Conservation (phyloP, 2,113 vertebrate genomes). For the Neomonachus schauinslandi region DNA sequence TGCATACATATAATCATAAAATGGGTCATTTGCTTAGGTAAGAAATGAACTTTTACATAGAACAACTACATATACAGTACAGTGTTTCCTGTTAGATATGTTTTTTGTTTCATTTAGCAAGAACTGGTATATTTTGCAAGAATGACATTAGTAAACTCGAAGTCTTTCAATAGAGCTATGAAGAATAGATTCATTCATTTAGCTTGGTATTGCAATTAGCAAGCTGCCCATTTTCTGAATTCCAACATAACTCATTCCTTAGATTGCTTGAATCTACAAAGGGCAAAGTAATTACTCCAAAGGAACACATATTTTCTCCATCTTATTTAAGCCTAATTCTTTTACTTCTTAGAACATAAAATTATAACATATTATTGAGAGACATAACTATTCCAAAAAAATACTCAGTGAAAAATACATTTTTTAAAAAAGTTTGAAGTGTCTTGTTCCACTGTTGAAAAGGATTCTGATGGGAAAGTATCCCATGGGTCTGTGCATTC, state of each 20-base stretch:
- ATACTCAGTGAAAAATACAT: background rate
- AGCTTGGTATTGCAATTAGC: constrained; percentile 27
- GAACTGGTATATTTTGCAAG: background rate
- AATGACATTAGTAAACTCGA: constrained; percentile 27
- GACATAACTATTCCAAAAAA: background rate
- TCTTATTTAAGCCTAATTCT: constrained; percentile 37
- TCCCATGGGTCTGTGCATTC: background rate
- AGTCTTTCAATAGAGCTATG: background rate
- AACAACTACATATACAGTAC: background rate
- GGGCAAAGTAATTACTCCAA: constrained; percentile 42
- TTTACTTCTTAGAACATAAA: constrained; percentile 48
- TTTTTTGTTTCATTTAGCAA: constrained; percentile 19
- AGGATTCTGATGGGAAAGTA: background rate
- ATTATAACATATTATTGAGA: constrained; percentile 24
- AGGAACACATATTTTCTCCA: constrained; percentile 5
- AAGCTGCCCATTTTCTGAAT: constrained; percentile 52
- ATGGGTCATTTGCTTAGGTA: background rate
- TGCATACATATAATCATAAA: background rate
- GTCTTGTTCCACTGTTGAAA: constrained; percentile 43
- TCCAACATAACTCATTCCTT: constrained; percentile 41
- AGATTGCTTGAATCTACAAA: constrained; percentile 30
- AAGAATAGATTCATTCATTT: constrained; percentile 45
- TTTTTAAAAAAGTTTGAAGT: constrained; percentile 1
- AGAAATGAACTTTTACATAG: background rate
- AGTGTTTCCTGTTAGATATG: background rate